Evolutionary conservation across 2,888 invertebrate species (phyloP).

Genomic region (Autographa gamma): DNA sequence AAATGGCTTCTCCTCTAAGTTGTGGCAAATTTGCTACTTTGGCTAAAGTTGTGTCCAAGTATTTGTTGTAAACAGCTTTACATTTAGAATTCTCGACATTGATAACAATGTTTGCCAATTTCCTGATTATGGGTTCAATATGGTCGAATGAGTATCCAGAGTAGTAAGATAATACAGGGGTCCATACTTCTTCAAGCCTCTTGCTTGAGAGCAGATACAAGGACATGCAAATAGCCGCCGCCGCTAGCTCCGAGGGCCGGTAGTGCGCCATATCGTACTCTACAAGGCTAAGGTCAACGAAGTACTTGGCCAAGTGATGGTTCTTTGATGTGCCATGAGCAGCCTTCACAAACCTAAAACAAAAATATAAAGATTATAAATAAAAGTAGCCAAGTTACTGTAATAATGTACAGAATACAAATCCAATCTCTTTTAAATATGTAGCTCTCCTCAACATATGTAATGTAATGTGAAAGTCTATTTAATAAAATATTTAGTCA

Average conservation of each 20-base stretch:
- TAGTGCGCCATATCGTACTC: conserved; percentile 94
- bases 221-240: conserved; percentile 94
- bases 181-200: conserved; percentile 90
- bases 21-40: conserved; percentile 91
- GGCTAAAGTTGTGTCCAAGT: conserved; percentile 87
- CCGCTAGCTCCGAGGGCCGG: conserved; percentile 95
- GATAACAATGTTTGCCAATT: conserved; percentile 91
- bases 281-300: conserved; percentile 95
- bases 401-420: too few species aligned
- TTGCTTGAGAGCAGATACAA: conserved; percentile 87
- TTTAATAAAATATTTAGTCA: too few species aligned
- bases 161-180: conserved; percentile 92
- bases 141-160: conserved; percentile 92
- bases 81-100: conserved; percentile 92
- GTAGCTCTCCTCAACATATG: too few species aligned
- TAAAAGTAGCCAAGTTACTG: neutral
- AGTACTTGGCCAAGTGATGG: conserved; percentile 96
- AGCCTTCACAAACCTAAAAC: conserved; percentile 89
- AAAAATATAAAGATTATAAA: conserved; percentile 1
- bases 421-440: too few species aligned
- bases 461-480: too few species aligned
- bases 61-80: conserved; percentile 92
- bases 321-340: conserved; percentile 89
- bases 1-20: conserved; percentile 84
- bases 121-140: conserved; percentile 91